Conservation (phyloP, 2,113 vertebrate species). For the Myrmecobius fasciatus region DNA sequence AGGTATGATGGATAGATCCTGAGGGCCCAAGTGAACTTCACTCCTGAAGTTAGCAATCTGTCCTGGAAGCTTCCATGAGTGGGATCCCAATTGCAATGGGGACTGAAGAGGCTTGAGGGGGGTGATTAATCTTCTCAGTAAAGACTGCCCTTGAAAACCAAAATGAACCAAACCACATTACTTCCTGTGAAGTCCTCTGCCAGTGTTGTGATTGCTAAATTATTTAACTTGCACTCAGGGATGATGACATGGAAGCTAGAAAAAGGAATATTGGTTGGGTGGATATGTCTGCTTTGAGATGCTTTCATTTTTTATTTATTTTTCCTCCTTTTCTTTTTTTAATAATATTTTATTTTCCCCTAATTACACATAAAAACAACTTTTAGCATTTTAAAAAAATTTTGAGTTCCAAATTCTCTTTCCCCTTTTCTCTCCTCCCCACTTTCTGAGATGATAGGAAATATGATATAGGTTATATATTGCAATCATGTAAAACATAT, state of each 20-base stretch:
- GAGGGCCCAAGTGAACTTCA: neutral
- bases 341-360: no score
- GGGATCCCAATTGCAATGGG: slow-evolving; percentile 14
- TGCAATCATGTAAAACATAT: no score
- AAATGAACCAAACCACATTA: neutral
- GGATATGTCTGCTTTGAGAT: neutral
- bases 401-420: no score
- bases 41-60: neutral
- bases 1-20: neutral
- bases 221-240: neutral
- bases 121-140: slow-evolving; percentile 47
- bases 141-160: slow-evolving; percentile 8
- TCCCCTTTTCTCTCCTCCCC: no score
- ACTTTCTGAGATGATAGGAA: no score
- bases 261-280: neutral
- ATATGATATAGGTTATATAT: no score
- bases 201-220: slow-evolving; percentile 64
- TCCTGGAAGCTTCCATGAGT: neutral
- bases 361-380: no score
- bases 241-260: slow-evolving; percentile 3
- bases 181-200: slow-evolving; percentile 37
- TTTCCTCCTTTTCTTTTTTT: no score
- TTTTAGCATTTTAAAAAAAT: no score
- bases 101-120: neutral
- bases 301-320: neutral